Evolutionary conservation across 2,797 vertebrate genomes (phyloP), one percentile per base, ranked within the genome.

Genomic region (Parauchenoglanis punctatus): DNA sequence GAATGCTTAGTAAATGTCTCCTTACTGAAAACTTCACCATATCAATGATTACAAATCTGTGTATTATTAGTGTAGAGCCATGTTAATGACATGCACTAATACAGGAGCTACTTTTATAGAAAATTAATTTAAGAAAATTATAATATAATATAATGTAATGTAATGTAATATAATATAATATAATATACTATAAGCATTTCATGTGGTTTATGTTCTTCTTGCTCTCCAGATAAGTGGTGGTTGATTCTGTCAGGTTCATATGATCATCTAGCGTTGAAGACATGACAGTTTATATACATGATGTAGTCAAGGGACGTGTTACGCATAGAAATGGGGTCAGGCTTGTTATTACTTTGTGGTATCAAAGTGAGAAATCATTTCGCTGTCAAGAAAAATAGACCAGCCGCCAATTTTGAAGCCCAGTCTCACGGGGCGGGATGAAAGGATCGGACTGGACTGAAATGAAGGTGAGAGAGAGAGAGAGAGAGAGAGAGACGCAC

Each of bases 351-450:
- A 82, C 59, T 65, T 70, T 70, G 44, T 17, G 72, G 58, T 77
- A 31, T 31, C 58, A 77, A 52, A 85, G 56, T n/a, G 40, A 76
- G 59, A 77, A 77, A 85, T 63, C 59, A 52, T 65, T 49, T 85
- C 44, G 44, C 58, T 23, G 84, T 76, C 70, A 49, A 58, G 76
- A 54, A 86, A 86, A 86, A 78, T 80, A 86, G 28, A 80, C 56
- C 59, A 68, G 75, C 23, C 2, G 78, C 58, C 78, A 81, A 81
- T 61, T 81, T 61, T 28, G 23, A 25, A 61, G 20, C 58, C 52
- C 5, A 5, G 59, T 40, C 75, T 85, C 72, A 25, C 8, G 44
- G 73, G 84, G 7, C 25, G 5, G 58, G 78, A 81, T 81, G 78
- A 46, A 81, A 81, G 58, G 78, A 61, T 63, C 10, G 13, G 20